These are phyloP conservation scores for Meleagris gallopavo DNA, from an alignment of 2,113 vertebrate genomes.

Conservation along the genomic window DNA sequence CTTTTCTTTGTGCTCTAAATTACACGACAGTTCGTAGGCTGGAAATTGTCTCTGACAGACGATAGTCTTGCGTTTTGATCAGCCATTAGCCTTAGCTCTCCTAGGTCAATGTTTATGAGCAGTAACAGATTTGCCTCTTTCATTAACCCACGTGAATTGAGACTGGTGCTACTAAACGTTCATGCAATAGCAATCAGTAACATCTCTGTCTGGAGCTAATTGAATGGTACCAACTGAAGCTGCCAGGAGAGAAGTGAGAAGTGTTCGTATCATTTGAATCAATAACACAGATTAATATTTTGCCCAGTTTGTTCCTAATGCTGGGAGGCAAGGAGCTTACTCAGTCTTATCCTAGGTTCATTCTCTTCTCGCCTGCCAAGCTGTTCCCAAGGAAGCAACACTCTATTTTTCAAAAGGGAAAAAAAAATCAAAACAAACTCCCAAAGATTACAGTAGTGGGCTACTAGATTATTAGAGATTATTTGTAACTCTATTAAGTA, in stretches of 20 bases:
- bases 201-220: not conserved
- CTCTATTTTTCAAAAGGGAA: not conserved
- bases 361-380: not conserved
- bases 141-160: not conserved
- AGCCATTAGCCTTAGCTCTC: not conserved
- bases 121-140: not conserved
- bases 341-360: not conserved
- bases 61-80: not conserved
- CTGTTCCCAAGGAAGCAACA: not conserved
- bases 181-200: not conserved
- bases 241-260: not conserved
- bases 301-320: not conserved
- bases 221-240: not conserved
- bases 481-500: constrained; percentile 16
- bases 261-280: not conserved
- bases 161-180: not conserved
- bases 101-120: not conserved
- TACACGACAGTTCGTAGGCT: accelerated
- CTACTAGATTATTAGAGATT: not conserved
- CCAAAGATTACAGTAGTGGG: not conserved
- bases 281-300: not conserved
- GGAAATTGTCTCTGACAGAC: not conserved
- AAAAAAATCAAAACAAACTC: not conserved
- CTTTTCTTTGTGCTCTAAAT: not conserved
- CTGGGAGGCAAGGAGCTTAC: not conserved